A percentile compares a stretch with the other conserved stretches of the same genome.
Evolutionary conservation across 2,888 invertebrate species (phyloP).

Genomic region (Nemoura dubitans): DNA sequence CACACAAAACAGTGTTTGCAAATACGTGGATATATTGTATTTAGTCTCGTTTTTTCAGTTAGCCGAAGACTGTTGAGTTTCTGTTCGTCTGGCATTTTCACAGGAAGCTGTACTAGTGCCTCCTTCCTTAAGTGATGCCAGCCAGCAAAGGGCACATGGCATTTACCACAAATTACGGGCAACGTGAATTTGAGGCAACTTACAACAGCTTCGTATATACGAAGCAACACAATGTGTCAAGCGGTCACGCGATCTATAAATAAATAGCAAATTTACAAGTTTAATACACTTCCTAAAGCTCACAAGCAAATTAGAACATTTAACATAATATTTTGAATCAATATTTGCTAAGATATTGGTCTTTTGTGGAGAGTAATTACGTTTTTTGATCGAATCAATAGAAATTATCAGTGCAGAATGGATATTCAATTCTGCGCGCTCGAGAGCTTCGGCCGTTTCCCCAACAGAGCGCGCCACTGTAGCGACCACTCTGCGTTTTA

Average conservation of each 20-base stretch:
- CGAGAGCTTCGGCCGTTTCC: neutral
- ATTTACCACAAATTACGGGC: neutral
- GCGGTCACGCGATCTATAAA: too few relatives aligned
- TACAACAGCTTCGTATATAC: too few relatives aligned
- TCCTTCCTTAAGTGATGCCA: too few relatives aligned
- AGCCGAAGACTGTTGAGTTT: neutral
- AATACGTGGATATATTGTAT: neutral
- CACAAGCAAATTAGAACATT: too few relatives aligned
- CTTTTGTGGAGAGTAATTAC: too few relatives aligned
- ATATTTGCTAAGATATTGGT: too few relatives aligned
- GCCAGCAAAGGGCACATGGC: neutral
- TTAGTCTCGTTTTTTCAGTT: neutral
- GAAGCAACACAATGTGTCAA: too few relatives aligned
- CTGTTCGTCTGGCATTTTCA: neutral
- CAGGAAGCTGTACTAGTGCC: neutral
- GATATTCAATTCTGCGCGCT: neutral
- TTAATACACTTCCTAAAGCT: too few relatives aligned
- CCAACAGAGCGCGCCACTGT: neutral
- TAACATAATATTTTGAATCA: too few relatives aligned
- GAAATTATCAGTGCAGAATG: too few relatives aligned
- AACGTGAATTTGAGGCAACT: neutral
- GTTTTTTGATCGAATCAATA: too few relatives aligned
- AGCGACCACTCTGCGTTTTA: neutral
- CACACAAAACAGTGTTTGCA: neutral
- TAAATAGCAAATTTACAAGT: too few relatives aligned